Evolutionary conservation across 1,140 invertebrate genomes (phyloP).

Genomic region (Temnothorax longispinosus): DNA sequence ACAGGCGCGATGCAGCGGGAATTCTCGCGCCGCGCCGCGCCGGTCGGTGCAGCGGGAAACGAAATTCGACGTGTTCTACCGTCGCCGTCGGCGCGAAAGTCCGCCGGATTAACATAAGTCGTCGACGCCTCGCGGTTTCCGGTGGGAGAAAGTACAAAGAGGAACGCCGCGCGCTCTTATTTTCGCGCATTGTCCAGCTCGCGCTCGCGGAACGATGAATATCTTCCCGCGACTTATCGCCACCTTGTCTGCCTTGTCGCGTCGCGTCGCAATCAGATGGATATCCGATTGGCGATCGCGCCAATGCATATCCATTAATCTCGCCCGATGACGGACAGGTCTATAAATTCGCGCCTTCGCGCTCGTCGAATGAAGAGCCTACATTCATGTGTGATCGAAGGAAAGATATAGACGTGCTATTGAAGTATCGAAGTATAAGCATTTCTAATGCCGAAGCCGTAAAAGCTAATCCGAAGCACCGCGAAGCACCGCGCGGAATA

Average conservation of each 20-base stretch:
- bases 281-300: not conserved
- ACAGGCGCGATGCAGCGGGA: not conserved
- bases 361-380: not conserved
- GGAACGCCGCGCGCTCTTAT: constrained; percentile 1
- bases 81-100: constrained; percentile 36
- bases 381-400: not conserved
- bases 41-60: not conserved
- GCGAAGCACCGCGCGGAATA: constrained; percentile 15
- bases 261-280: not conserved
- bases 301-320: not conserved
- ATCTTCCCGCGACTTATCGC: not conserved
- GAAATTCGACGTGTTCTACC: constrained; percentile 23
- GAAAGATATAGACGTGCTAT: not conserved
- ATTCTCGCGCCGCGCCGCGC: not conserved
- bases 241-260: not conserved
- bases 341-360: constrained; percentile 25
- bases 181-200: not conserved
- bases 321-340: not conserved
- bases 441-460: constrained; percentile 17
- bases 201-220: not conserved
- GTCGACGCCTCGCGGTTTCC: constrained; percentile 26
- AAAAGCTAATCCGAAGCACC: constrained; percentile 36
- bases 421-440: not conserved
- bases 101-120: constrained; percentile 6
- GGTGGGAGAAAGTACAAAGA: constrained; percentile 24